Conservation (phyloP, 2,113 vertebrate genomes). For the Telmatochromis brachygnathus region DNA sequence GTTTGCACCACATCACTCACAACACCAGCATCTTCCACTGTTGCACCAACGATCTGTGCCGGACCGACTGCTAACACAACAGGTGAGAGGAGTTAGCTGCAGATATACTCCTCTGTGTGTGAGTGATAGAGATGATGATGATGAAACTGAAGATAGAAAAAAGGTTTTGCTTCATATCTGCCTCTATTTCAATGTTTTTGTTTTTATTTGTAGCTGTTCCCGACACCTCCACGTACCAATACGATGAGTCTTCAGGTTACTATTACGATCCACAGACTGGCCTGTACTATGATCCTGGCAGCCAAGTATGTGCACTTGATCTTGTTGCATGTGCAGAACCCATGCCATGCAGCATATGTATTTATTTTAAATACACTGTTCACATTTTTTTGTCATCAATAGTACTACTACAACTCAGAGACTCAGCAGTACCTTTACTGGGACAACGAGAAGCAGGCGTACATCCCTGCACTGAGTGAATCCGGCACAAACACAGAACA, state of each 20-base stretch:
- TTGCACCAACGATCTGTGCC: neutral
- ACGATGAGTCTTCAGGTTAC: conserved; percentile 90
- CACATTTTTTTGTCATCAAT: conserved; percentile 12
- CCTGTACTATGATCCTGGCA: conserved; percentile 90
- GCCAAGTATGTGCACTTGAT: conserved; percentile 74
- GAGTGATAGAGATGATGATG: neutral
- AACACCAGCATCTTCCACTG: neutral
- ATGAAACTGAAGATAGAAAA: neutral
- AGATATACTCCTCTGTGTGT: neutral
- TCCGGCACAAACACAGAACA: conserved; percentile 29
- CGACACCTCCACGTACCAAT: conserved; percentile 87
- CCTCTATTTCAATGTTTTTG: neutral
- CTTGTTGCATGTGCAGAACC: neutral
- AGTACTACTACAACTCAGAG: conserved; percentile 96
- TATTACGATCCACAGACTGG: conserved; percentile 87
- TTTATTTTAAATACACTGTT: neutral
- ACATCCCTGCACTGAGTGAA: conserved; percentile 76
- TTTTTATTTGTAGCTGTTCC: conserved; percentile 70
- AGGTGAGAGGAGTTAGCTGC: neutral
- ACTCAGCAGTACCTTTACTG: conserved; percentile 94
- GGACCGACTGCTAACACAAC: neutral
- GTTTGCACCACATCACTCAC: neutral
- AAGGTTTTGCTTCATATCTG: neutral
- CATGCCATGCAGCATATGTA: neutral
- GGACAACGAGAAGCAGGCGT: conserved; percentile 86